Conservation (phyloP, 2,888 invertebrate species). For the Heliothis peltigera region DNA sequence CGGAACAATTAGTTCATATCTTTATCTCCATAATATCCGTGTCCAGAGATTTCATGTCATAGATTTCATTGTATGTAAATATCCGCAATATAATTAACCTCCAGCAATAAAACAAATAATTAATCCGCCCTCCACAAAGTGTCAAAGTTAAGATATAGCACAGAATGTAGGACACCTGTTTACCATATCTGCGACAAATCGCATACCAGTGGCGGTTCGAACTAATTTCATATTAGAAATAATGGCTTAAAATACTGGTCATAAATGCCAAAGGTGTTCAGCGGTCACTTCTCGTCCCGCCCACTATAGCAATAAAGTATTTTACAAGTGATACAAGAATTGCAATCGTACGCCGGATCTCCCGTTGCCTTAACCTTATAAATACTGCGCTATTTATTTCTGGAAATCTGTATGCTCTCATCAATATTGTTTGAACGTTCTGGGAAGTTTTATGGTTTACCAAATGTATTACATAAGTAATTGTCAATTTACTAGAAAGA, state of each 20-base stretch:
- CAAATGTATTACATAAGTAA: background rate
- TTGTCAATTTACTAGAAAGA: too few relatives aligned
- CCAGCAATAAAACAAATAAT: slow-evolving; percentile 48
- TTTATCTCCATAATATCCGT: slow-evolving; percentile 19
- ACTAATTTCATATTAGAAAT: slow-evolving; percentile 49
- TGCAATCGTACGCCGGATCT: slow-evolving; percentile 84
- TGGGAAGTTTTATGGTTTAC: slow-evolving; percentile 15
- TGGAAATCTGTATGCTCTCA: slow-evolving; percentile 85
- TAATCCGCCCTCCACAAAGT: slow-evolving; percentile 40
- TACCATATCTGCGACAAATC: slow-evolving; percentile 55
- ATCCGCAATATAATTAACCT: slow-evolving; percentile 49
- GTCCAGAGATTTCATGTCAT: slow-evolving; percentile 50
- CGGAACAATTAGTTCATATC: slow-evolving; percentile 34
- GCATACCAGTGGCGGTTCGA: slow-evolving; percentile 40
- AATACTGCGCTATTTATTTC: slow-evolving; percentile 89
- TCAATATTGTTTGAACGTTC: slow-evolving; percentile 63
- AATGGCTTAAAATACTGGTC: slow-evolving; percentile 36
- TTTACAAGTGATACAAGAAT: slow-evolving; percentile 89
- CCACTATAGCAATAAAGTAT: slow-evolving; percentile 87
- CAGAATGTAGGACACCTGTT: slow-evolving; percentile 55
- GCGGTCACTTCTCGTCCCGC: slow-evolving; percentile 65
- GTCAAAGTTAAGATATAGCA: slow-evolving; percentile 52
- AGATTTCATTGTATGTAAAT: slow-evolving; percentile 57
- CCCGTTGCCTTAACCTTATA: slow-evolving; percentile 86
- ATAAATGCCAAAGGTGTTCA: slow-evolving; percentile 65